phyloP scores from a whole-genome alignment of 2,797 vertebrate genomes.

The Poeciliopsis turneri region DNA sequence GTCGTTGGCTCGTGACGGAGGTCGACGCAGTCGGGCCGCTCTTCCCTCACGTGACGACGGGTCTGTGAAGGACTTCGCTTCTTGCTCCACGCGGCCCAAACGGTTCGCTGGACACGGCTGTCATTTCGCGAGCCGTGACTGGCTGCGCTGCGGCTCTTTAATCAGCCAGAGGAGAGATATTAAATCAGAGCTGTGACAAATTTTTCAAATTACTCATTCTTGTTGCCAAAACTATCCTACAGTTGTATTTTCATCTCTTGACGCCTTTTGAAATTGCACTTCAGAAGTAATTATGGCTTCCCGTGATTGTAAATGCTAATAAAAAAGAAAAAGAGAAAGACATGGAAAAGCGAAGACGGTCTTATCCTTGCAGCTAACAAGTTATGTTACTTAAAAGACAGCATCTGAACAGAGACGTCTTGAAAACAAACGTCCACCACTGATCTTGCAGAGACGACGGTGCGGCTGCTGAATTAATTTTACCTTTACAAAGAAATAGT shows the following conservation, averaged over 20 bases:
- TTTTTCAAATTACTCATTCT: background rate
- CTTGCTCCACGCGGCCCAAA: background rate
- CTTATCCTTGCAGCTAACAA: background rate
- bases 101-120: background rate
- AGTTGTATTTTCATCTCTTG: background rate
- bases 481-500: background rate
- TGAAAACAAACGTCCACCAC: background rate
- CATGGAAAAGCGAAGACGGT: background rate
- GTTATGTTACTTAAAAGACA: background rate
- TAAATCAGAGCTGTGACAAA: conserved; percentile 29
- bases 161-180: conserved; percentile 11
- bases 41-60: background rate
- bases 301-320: background rate
- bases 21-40: background rate
- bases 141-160: conserved; percentile 1
- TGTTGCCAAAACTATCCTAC: background rate
- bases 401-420: background rate
- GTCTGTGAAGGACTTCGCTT: background rate
- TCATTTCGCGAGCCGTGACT: background rate
- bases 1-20: background rate
- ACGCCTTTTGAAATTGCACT: conserved; percentile 15
- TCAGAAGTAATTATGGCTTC: background rate
- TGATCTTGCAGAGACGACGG: background rate
- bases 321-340: background rate
- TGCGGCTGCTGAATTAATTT: background rate